These are phyloP conservation scores for Solen grandis DNA, from an alignment of 1,140 invertebrate species.

Conservation along the genomic window DNA sequence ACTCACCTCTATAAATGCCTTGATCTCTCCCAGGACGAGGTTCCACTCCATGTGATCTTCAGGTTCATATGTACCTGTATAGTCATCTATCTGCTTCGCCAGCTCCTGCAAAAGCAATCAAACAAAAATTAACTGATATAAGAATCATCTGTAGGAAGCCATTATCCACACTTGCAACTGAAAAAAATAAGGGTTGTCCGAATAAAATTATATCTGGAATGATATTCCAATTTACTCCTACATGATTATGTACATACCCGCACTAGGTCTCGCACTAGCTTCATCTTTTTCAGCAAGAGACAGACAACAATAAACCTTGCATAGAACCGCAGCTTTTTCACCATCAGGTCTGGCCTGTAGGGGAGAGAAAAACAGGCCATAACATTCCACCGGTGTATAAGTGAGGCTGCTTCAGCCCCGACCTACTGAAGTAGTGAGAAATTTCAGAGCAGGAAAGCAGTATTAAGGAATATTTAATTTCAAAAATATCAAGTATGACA, in stretches of 20 bases:
- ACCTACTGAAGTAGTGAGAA: too few species aligned
- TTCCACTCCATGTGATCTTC: conserved; percentile 98
- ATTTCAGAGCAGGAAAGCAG: too few species aligned
- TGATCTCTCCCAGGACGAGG: conserved; percentile 95
- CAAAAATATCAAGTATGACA: too few species aligned
- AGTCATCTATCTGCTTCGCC: conserved; percentile 91
- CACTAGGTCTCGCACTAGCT: conserved; percentile 94
- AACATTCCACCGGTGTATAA: too few species aligned
- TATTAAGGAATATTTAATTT: too few species aligned
- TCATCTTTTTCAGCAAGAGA: conserved; percentile 96
- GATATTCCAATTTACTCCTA: too few species aligned
- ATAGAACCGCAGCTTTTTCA: conserved; percentile 98
- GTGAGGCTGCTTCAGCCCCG: too few species aligned
- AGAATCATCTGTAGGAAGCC: not conserved
- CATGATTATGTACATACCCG: conserved; percentile 84
- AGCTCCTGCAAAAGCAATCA: conserved; percentile 86
- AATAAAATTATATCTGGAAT: too few species aligned
- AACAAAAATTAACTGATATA: not conserved
- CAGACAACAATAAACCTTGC: conserved; percentile 98
- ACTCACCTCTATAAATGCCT: conserved; percentile 89
- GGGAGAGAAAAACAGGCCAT: not conserved
- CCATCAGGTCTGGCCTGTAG: conserved; percentile 94
- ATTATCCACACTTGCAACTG: too few species aligned
- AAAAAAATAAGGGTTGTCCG: too few species aligned
- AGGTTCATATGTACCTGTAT: conserved; percentile 96